Evolutionary conservation across 30 jellyfish, hydroid and myxozoan species (phyloP).

Genomic region (Chrysaora quinquecirrha): DNA sequence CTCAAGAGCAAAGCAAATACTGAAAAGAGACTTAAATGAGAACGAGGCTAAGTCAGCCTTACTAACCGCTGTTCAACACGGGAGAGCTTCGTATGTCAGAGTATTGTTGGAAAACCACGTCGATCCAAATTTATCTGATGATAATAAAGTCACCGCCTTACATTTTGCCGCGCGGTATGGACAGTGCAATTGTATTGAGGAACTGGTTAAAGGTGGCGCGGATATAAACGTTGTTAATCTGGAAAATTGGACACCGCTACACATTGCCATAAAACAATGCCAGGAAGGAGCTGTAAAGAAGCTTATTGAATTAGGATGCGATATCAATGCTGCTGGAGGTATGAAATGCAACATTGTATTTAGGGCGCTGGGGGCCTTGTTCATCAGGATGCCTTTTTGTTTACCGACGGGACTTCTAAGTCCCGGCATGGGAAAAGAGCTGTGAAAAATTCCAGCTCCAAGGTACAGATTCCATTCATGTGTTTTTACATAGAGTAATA

Average conservation of each 20-base stretch:
- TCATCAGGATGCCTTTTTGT: no score
- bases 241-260: constrained; percentile 81
- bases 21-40: neutral
- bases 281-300: constrained; percentile 65
- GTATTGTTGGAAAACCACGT: constrained; percentile 46
- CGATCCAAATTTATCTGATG: constrained; percentile 45
- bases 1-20: neutral
- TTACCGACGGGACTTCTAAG: no score
- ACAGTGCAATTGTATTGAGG: constrained; percentile 53
- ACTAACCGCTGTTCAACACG: constrained; percentile 69
- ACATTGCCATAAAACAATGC: constrained; percentile 81
- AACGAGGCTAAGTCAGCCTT: constrained; percentile 43
- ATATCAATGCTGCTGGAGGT: constrained; percentile 69
- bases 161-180: constrained; percentile 79
- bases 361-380: no score
- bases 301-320: constrained; percentile 66
- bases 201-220: constrained; percentile 74
- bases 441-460: no score
- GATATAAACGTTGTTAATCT: constrained; percentile 46
- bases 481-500: no score
- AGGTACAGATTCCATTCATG: no score
- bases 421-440: no score
- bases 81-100: constrained; percentile 20
- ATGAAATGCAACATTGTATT: no score
- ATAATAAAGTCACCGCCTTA: constrained; percentile 42